Conservation (phyloP, 2,888 invertebrate species). For the Glomeris marginata region DNA sequence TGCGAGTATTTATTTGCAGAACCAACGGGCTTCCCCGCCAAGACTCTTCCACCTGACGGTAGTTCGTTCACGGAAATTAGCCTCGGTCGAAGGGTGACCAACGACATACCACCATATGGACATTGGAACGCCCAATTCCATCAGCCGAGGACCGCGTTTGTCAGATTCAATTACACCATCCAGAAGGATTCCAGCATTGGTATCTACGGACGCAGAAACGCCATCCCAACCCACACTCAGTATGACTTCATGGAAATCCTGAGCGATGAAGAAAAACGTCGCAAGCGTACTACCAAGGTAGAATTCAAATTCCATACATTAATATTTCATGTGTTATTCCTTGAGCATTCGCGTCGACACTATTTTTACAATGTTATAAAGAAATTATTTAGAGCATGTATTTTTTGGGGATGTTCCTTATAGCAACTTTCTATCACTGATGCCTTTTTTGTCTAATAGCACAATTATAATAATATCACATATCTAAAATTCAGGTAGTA, state of each 20-base stretch:
- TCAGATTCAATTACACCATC: slow-evolving; percentile 59
- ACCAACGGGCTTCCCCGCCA: slow-evolving; percentile 72
- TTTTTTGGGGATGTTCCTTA: no score
- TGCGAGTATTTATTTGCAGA: slow-evolving; percentile 36
- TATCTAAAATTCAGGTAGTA: no score
- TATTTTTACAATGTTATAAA: no score
- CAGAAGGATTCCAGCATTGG: slow-evolving; percentile 35
- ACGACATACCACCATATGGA: slow-evolving; percentile 74
- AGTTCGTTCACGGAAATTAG: slow-evolving; percentile 78
- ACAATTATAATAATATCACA: no score
- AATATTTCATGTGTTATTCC: no score
- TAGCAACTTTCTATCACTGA: no score
- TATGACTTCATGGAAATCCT: slow-evolving; percentile 25
- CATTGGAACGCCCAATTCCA: slow-evolving; percentile 89
- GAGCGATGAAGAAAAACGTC: slow-evolving; percentile 15
- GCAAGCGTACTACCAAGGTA: slow-evolving; percentile 15
- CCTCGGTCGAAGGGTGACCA: slow-evolving; percentile 61
- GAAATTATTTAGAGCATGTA: no score
- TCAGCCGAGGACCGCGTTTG: slow-evolving; percentile 38
- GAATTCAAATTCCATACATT: background rate
- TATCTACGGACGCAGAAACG: slow-evolving; percentile 25
- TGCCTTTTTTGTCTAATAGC: no score
- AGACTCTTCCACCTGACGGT: slow-evolving; percentile 83
- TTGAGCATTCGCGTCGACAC: no score
- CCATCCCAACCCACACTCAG: slow-evolving; percentile 24